phyloP scores from a whole-genome alignment of 1,140 invertebrate species.

The Drepana arcuata region DNA sequence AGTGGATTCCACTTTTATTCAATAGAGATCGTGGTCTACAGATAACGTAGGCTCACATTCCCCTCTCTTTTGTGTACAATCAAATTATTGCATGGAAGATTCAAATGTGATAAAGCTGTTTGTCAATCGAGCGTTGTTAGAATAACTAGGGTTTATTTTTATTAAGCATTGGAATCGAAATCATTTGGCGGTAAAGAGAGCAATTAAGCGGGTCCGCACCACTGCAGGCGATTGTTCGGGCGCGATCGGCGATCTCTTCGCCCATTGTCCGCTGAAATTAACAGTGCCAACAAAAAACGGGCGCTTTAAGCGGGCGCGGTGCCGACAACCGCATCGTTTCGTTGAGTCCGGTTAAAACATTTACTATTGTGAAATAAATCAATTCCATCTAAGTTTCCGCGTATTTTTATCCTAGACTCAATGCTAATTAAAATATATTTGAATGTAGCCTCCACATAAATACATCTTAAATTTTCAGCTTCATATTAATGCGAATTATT shows the following conservation, averaged over 20 bases:
- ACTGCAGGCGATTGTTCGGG: conserved; percentile 31
- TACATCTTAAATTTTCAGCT: too few species aligned
- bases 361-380: conserved; percentile 1
- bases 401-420: too few species aligned
- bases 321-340: too few species aligned
- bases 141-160: conserved; percentile 13
- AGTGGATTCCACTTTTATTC: conserved; percentile 8
- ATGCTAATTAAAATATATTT: too few species aligned
- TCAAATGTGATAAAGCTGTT: conserved; percentile 14
- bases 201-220: conserved; percentile 46
- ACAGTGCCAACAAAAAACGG: conserved; percentile 40
- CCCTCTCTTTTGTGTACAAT: background rate
- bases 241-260: conserved; percentile 24
- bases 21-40: too few species aligned
- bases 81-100: background rate
- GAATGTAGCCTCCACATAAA: too few species aligned
- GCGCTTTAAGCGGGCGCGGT: conserved; percentile 4
- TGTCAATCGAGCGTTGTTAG: conserved; percentile 9
- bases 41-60: too few species aligned
- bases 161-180: conserved; percentile 22
- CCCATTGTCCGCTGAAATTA: conserved; percentile 51
- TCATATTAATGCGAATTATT: conserved; percentile 5
- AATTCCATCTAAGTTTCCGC: too few species aligned
- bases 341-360: background rate
- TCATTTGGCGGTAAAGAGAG: conserved; percentile 40